phyloP scores from a whole-genome alignment of 2,113 vertebrate genomes.

The Eptesicus fuscus region DNA sequence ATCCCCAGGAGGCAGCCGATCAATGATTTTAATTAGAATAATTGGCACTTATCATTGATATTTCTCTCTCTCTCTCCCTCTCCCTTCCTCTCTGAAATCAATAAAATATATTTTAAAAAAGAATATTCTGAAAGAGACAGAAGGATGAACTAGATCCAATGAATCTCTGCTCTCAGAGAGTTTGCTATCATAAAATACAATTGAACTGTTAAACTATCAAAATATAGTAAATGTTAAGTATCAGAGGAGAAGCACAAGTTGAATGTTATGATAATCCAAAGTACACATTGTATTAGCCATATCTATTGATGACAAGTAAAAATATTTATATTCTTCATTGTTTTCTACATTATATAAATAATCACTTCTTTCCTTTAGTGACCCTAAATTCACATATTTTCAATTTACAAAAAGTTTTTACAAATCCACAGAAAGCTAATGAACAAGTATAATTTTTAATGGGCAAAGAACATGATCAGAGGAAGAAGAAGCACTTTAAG shows the following conservation, averaged over 20 bases:
- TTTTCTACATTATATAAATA: background rate
- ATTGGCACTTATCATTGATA: too few relatives aligned
- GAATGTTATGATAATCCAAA: background rate
- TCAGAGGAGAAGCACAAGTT: background rate
- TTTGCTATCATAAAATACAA: background rate
- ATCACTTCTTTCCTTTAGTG: background rate
- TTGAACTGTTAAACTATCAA: background rate
- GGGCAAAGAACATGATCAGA: background rate
- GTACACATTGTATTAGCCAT: background rate
- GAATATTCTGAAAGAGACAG: background rate
- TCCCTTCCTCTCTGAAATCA: too few relatives aligned
- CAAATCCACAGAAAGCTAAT: background rate
- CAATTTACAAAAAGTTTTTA: background rate
- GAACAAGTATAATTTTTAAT: background rate
- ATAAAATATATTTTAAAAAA: background rate
- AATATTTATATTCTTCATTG: background rate
- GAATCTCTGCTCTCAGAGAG: background rate
- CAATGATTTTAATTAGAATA: too few relatives aligned
- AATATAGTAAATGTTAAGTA: background rate
- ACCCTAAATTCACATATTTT: background rate
- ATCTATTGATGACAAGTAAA: background rate
- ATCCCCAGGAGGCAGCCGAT: too few relatives aligned
- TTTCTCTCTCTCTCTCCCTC: too few relatives aligned
- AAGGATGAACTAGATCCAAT: background rate
- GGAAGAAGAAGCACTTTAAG: background rate